phyloP scores from a whole-genome alignment of 2,888 invertebrate species.

The Odontocerum albicorne region DNA sequence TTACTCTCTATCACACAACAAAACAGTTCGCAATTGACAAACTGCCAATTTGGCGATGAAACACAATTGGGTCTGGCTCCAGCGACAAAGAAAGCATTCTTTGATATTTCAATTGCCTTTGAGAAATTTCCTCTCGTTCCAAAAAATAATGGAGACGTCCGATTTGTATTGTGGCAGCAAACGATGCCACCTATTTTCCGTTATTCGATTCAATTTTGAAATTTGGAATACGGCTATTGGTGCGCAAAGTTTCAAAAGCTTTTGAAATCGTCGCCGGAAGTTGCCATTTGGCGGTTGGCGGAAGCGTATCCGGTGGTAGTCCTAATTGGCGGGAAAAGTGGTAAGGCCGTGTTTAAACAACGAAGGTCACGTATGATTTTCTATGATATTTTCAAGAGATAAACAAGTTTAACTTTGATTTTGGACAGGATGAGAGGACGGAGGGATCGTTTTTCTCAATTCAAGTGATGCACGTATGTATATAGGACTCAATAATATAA shows the following conservation, averaged over 20 bases:
- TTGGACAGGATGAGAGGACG: too few species aligned
- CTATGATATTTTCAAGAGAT: too few species aligned
- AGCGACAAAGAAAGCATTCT: too few species aligned
- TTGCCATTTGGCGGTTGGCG: slow-evolving; percentile 29
- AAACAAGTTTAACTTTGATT: too few species aligned
- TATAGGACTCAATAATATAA: too few species aligned
- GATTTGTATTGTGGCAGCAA: slow-evolving; percentile 11
- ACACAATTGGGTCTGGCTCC: too few species aligned
- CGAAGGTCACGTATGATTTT: slow-evolving; percentile 13
- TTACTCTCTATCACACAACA: too few species aligned
- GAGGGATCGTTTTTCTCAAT: too few species aligned
- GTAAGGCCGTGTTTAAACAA: slow-evolving; percentile 30
- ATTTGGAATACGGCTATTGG: slow-evolving; percentile 20
- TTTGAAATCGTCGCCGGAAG: slow-evolving; percentile 31
- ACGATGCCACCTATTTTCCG: slow-evolving; percentile 20
- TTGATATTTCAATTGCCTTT: slow-evolving; percentile 5
- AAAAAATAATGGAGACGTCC: not conserved
- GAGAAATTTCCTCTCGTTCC: slow-evolving; percentile 2
- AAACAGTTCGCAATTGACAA: too few species aligned
- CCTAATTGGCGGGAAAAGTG: slow-evolving; percentile 34
- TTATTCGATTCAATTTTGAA: slow-evolving; percentile 30
- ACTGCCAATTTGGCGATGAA: too few species aligned
- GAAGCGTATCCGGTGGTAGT: slow-evolving; percentile 33
- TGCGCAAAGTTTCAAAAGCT: slow-evolving; percentile 28
- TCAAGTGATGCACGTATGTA: too few species aligned